These are phyloP conservation scores for Uropetala carovei DNA, from an alignment of 2,888 invertebrate genomes.

Conservation along the genomic window DNA sequence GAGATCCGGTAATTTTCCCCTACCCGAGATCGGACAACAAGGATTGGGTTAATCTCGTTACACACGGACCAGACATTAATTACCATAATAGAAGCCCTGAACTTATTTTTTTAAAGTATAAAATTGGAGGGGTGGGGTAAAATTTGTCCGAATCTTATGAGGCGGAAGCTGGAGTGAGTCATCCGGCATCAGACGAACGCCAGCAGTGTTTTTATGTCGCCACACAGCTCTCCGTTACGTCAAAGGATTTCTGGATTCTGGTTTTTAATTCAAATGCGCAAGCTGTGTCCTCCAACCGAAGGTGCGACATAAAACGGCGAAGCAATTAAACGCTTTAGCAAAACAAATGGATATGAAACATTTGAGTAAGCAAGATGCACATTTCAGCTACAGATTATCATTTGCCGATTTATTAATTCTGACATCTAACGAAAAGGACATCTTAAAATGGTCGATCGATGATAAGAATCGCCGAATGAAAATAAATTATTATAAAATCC, in stretches of 20 bases:
- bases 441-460: too few species aligned
- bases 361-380: too few species aligned
- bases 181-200: not conserved
- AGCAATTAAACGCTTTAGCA: too few species aligned
- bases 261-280: not conserved
- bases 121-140: not conserved
- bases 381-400: too few species aligned
- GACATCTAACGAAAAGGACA: too few species aligned
- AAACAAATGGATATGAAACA: too few species aligned
- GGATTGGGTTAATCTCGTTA: conserved; percentile 60
- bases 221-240: not conserved
- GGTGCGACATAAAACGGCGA: too few species aligned
- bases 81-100: conserved; percentile 41
- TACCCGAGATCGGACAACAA: not conserved
- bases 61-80: conserved; percentile 17
- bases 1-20: not conserved
- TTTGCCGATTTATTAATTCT: too few species aligned
- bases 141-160: not conserved
- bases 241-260: not conserved
- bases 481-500: too few species aligned
- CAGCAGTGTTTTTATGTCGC: not conserved
- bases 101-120: not conserved
- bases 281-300: too few species aligned
- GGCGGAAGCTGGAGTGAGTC: not conserved
- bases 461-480: too few species aligned